Conservation (phyloP, 2,797 vertebrate genomes). For the Poeciliopsis paucimaculata region DNA sequence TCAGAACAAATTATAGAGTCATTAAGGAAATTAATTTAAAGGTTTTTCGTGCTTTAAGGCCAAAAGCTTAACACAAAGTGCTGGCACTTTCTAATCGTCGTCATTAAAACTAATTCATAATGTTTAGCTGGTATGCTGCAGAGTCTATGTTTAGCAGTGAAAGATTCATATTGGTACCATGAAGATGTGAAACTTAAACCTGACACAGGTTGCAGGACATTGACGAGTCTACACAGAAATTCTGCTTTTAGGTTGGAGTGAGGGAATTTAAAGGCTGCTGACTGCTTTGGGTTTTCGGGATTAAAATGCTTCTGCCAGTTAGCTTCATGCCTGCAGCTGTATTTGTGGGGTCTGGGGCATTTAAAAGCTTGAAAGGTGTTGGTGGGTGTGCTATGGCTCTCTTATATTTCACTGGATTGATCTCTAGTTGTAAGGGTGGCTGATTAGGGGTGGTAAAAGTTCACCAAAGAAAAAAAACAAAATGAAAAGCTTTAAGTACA, state of each 20-base stretch:
- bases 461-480: neutral
- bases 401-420: conserved; percentile 38
- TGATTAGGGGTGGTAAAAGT: conserved; percentile 20
- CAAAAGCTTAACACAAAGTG: conserved; percentile 30
- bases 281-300: conserved; percentile 39
- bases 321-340: conserved; percentile 61
- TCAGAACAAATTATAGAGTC: conserved; percentile 11
- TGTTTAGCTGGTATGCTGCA: conserved; percentile 11
- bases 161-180: conserved; percentile 11
- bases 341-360: conserved; percentile 56
- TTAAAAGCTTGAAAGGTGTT: conserved; percentile 49
- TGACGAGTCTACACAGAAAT: conserved; percentile 54
- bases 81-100: neutral
- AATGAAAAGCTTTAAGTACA: conserved; percentile 9
- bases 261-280: conserved; percentile 47
- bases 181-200: conserved; percentile 40
- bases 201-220: conserved; percentile 33
- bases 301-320: conserved; percentile 59
- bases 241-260: conserved; percentile 26
- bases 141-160: neutral
- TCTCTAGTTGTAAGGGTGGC: conserved; percentile 31
- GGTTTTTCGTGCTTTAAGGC: conserved; percentile 18
- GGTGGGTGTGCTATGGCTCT: conserved; percentile 37
- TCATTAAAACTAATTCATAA: conserved; percentile 8
- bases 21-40: conserved; percentile 30